A percentile compares a stretch with the other conserved stretches of the same genome.
Evolutionary conservation across 1,140 invertebrate species (phyloP).

Genomic region (Drosophila suzukii): DNA sequence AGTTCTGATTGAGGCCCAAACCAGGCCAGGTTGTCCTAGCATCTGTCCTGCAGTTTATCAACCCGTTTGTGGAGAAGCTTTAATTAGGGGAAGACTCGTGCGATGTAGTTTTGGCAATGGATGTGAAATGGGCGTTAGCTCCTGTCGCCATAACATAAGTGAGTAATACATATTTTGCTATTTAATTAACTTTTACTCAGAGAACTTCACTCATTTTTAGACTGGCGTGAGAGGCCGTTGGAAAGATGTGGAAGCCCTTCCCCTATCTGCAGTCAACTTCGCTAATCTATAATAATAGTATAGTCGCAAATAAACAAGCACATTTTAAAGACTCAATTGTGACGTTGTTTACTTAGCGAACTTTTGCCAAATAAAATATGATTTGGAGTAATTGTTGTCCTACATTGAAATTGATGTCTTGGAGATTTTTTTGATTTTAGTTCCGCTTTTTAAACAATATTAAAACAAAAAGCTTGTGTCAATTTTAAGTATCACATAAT

Average conservation of each 20-base stretch:
- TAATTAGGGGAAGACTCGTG: neutral
- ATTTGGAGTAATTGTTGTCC: neutral
- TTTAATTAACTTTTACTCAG: too few relatives aligned
- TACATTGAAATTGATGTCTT: neutral
- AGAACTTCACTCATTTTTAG: neutral
- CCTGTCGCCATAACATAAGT: conserved; percentile 26
- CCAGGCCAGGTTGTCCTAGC: neutral
- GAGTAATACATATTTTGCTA: conserved; percentile 2
- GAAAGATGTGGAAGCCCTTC: neutral
- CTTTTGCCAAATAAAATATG: neutral
- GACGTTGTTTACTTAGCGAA: conserved; percentile 14
- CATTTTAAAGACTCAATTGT: neutral
- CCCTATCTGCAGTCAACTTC: neutral
- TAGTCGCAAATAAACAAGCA: neutral
- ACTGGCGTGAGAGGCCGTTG: conserved; percentile 2
- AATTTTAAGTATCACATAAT: too few relatives aligned
- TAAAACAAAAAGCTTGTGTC: too few relatives aligned
- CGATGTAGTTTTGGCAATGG: conserved; percentile 27
- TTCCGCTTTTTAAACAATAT: too few relatives aligned
- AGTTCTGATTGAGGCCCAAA: neutral
- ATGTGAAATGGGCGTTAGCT: conserved; percentile 13
- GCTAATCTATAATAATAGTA: conserved; percentile 6
- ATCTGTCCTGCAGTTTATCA: conserved; percentile 8
- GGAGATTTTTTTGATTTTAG: too few relatives aligned
- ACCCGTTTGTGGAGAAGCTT: conserved; percentile 32